phyloP scores from a whole-genome alignment of 1,140 invertebrate genomes.

The Penaeus indicus region DNA sequence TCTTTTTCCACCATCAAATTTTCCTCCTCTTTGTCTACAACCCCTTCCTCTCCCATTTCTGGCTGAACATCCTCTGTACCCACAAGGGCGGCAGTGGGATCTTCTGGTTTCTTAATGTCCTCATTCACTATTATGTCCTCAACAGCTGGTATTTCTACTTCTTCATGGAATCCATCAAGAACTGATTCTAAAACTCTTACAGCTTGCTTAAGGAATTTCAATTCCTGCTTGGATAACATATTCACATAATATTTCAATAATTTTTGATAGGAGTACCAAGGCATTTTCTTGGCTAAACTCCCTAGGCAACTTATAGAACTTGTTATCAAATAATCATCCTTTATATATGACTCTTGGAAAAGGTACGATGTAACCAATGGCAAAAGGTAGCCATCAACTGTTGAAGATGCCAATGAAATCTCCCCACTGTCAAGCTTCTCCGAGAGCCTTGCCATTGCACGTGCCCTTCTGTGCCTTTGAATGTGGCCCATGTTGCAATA shows the following conservation, averaged over 20 bases:
- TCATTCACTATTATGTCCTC: constrained; percentile 70
- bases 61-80: background rate
- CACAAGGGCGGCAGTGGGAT: background rate
- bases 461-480: constrained; percentile 84
- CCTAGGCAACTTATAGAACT: constrained; percentile 72
- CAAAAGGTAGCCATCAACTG: constrained; percentile 86
- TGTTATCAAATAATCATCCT: constrained; percentile 81
- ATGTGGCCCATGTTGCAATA: constrained; percentile 93
- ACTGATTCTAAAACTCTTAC: constrained; percentile 86
- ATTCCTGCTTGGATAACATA: constrained; percentile 77
- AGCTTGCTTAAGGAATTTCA: constrained; percentile 85
- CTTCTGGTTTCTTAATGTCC: background rate
- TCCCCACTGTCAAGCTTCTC: constrained; percentile 73
- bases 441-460: constrained; percentile 67
- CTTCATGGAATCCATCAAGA: constrained; percentile 93
- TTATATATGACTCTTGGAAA: constrained; percentile 81
- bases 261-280: constrained; percentile 89
- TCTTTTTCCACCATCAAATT: no score
- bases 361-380: constrained; percentile 87
- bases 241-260: constrained; percentile 85
- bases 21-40: constrained; percentile 1
- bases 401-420: constrained; percentile 77
- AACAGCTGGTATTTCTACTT: constrained; percentile 67
- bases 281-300: constrained; percentile 81
- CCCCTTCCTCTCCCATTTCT: background rate